A percentile compares a stretch with the other conserved stretches of the same genome.
Evolutionary conservation across 2,797 vertebrate species (phyloP).

Genomic region (Caiman crocodilus): DNA sequence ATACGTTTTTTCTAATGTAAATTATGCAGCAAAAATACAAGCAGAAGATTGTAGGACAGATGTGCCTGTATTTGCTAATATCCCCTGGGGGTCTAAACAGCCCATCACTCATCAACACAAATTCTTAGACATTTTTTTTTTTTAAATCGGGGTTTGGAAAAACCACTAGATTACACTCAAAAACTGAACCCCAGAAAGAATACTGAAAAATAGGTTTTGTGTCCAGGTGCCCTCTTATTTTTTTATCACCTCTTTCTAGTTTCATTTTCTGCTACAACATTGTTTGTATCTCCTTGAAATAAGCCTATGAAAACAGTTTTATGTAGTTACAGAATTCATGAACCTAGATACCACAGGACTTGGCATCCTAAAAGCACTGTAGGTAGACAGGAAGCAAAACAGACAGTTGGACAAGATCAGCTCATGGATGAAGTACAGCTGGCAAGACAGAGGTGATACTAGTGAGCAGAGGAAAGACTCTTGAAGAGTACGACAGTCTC

Average conservation of each 20-base stretch:
- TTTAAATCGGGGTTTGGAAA: background rate
- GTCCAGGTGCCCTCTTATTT: background rate
- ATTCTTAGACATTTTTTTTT: background rate
- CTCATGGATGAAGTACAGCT: conserved; percentile 2
- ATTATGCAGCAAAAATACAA: background rate
- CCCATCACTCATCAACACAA: background rate
- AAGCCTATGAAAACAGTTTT: background rate
- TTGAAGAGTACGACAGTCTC: background rate
- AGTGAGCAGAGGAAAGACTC: background rate
- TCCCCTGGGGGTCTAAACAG: background rate
- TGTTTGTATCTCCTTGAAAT: background rate
- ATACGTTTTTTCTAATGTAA: background rate
- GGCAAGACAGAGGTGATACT: background rate
- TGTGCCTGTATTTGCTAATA: background rate
- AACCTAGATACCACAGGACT: background rate
- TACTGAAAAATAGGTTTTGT: background rate
- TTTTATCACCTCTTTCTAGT: background rate
- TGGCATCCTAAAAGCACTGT: background rate
- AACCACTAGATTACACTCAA: background rate
- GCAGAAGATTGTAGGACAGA: background rate
- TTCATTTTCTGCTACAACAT: background rate
- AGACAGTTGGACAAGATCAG: conserved; percentile 22
- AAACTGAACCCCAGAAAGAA: background rate
- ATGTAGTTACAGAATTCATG: background rate
- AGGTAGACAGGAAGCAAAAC: conserved; percentile 37